Conservation (phyloP, 2,888 invertebrate species). For the Pristionchus exspectatus region DNA sequence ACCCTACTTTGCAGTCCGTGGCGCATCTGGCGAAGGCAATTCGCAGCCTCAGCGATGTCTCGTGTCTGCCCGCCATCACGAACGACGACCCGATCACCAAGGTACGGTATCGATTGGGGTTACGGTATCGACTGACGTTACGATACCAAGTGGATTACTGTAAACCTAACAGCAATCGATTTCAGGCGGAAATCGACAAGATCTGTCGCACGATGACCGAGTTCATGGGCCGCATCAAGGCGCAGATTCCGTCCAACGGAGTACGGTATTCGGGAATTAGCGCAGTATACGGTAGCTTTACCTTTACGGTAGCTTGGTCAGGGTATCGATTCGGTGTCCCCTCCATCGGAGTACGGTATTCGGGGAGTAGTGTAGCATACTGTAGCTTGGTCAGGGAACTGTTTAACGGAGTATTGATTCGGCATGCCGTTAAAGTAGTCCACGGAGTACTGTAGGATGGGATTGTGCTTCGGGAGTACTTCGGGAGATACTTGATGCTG, state of each 20-base stretch:
- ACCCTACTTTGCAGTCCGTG: neutral
- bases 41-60: conserved; percentile 10
- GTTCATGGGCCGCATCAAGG: conserved; percentile 25
- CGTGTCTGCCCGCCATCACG: conserved; percentile 11
- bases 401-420: too few relatives aligned
- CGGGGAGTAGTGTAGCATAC: too few relatives aligned
- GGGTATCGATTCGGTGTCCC: neutral
- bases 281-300: neutral
- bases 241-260: neutral
- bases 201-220: neutral
- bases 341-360: too few relatives aligned
- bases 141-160: neutral
- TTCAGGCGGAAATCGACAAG: conserved; percentile 44
- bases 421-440: too few relatives aligned
- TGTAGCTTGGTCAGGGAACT: too few relatives aligned
- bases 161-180: too few relatives aligned
- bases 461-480: too few relatives aligned
- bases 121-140: neutral
- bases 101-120: neutral
- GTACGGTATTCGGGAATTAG: neutral
- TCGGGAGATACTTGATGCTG: too few relatives aligned
- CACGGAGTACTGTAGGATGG: too few relatives aligned
- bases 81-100: conserved; percentile 37
- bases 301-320: neutral
- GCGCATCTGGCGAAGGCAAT: conserved; percentile 26